Conservation (phyloP, 2,888 invertebrate genomes). For the Zootermopsis nevadensis region DNA sequence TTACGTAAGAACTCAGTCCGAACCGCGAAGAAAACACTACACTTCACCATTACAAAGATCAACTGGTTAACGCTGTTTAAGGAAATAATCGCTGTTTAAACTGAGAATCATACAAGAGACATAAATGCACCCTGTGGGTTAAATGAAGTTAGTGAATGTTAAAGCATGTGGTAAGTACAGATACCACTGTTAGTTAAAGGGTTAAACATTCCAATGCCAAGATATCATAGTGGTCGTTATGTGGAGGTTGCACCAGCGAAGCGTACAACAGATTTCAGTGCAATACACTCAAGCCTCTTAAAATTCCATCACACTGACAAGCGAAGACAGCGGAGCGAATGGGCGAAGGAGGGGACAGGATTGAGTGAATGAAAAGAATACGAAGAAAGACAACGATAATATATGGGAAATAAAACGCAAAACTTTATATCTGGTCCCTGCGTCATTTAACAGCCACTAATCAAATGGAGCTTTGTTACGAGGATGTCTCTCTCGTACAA, state of each 20-base stretch:
- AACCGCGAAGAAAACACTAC: too few relatives aligned
- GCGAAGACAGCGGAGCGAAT: background rate
- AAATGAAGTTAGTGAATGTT: too few relatives aligned
- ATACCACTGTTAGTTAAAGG: too few relatives aligned
- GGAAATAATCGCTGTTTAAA: too few relatives aligned
- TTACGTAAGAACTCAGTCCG: too few relatives aligned
- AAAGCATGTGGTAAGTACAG: too few relatives aligned
- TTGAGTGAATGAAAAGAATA: background rate
- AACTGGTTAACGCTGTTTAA: too few relatives aligned
- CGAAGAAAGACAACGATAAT: background rate
- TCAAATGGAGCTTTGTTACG: conserved; percentile 16
- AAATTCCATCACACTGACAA: conserved; percentile 34
- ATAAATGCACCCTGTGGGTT: too few relatives aligned
- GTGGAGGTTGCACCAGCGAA: background rate
- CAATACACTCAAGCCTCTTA: conserved; percentile 35
- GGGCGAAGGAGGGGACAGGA: background rate
- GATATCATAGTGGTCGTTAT: background rate
- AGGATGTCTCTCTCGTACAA: background rate
- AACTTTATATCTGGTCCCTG: conserved; percentile 1
- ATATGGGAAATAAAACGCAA: conserved; percentile 25
- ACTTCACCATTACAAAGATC: too few relatives aligned
- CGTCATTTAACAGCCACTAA: conserved; percentile 9
- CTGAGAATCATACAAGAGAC: too few relatives aligned
- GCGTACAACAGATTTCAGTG: conserved; percentile 8
- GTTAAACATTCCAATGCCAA: too few relatives aligned